Conservation (phyloP, 2,113 vertebrate genomes). For the Gymnogyps californianus region DNA sequence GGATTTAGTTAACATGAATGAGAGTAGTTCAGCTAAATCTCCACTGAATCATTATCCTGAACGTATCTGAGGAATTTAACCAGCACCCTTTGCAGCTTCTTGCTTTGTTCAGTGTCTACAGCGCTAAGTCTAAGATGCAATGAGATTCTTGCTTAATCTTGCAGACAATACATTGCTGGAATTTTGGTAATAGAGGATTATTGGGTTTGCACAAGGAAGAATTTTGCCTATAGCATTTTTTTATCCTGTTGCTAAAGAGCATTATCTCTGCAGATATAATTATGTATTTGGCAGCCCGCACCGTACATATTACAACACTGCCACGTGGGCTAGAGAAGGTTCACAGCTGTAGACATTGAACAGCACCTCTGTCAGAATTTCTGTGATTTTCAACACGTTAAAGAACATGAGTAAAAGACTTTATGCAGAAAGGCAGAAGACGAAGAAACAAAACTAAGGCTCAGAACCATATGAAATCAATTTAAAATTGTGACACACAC, state of each 20-base stretch:
- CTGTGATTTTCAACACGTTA: not conserved
- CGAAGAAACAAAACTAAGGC: not conserved
- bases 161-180: constrained; percentile 23
- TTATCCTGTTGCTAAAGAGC: not conserved
- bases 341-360: not conserved
- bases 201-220: constrained; percentile 12
- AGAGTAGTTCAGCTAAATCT: constrained; percentile 25
- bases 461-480: not conserved
- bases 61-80: constrained; percentile 47
- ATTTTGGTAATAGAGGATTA: constrained; percentile 14
- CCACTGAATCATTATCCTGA: constrained; percentile 17
- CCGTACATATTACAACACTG: not conserved
- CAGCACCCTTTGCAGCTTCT: constrained; percentile 25
- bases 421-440: not conserved
- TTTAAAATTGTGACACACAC: not conserved
- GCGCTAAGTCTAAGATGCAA: not conserved
- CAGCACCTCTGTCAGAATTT: not conserved
- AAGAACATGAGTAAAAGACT: not conserved
- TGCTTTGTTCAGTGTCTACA: constrained; percentile 14
- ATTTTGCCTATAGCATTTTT: constrained; percentile 20
- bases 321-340: not conserved
- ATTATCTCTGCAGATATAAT: constrained; percentile 37
- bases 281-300: not conserved
- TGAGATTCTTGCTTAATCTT: constrained; percentile 29
- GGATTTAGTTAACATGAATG: constrained; percentile 27